These are phyloP conservation scores for Lerista edwardsae DNA, from an alignment of 2,797 vertebrate species.

Conservation along the genomic window DNA sequence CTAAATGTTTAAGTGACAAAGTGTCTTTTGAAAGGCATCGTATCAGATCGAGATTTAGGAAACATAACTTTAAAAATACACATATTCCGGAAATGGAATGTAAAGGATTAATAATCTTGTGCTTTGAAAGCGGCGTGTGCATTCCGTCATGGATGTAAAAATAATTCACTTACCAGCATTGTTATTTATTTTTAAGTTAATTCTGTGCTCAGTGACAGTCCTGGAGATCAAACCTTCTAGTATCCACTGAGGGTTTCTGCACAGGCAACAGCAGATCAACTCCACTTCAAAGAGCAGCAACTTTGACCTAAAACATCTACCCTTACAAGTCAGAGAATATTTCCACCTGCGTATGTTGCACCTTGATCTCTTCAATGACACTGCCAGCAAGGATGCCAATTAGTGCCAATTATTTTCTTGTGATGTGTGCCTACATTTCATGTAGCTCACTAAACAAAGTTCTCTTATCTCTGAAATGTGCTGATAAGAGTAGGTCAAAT, in stretches of 20 bases:
- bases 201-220: background rate
- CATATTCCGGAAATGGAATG: background rate
- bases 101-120: background rate
- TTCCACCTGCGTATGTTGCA: background rate
- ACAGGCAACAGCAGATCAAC: background rate
- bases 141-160: background rate
- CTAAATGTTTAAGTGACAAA: slow-evolving; percentile 26
- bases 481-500: slow-evolving; percentile 6
- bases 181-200: slow-evolving; percentile 19
- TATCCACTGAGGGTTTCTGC: background rate
- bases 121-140: background rate
- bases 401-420: slow-evolving; percentile 18
- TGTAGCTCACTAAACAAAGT: slow-evolving; percentile 7
- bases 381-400: background rate
- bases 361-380: slow-evolving; percentile 23
- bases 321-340: slow-evolving; percentile 5
- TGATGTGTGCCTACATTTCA: background rate
- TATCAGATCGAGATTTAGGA: slow-evolving; percentile 25
- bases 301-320: slow-evolving; percentile 14
- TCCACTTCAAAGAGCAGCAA: background rate
- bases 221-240: slow-evolving; percentile 23
- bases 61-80: background rate
- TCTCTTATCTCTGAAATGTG: slow-evolving; percentile 13
- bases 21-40: slow-evolving; percentile 20
- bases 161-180: background rate